These are phyloP conservation scores for Antennarius striatus DNA, from an alignment of 2,113 vertebrate genomes.

Conservation along the genomic window DNA sequence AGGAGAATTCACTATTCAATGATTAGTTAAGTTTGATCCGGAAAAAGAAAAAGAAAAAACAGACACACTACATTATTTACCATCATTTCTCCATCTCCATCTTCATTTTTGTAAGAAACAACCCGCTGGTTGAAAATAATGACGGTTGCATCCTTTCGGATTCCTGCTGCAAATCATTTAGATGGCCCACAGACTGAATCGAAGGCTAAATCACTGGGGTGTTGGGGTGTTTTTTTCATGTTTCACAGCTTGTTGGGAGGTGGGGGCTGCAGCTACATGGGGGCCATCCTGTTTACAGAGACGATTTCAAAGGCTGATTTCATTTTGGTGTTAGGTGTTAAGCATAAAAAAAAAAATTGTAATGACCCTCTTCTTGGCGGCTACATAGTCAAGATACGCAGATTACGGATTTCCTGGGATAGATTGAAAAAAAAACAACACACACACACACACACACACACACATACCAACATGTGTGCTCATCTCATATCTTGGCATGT, in stretches of 20 bases:
- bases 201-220: not conserved
- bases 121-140: constrained; percentile 29
- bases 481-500: constrained; percentile 53
- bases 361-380: not conserved
- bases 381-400: not conserved
- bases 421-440: constrained; percentile 9
- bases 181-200: not conserved
- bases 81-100: not conserved
- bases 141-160: constrained; percentile 6
- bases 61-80: not conserved
- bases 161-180: constrained; percentile 24
- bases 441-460: not conserved
- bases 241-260: not conserved
- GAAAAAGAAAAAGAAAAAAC: not conserved
- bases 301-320: not conserved
- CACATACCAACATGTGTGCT: constrained; percentile 38
- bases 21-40: constrained; percentile 10
- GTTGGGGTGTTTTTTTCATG: constrained; percentile 1
- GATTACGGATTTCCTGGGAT: constrained; percentile 16
- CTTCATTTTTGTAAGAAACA: constrained; percentile 8
- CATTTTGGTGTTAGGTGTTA: not conserved
- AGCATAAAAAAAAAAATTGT: not conserved
- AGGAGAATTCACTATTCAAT: constrained; percentile 36
- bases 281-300: not conserved
- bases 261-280: not conserved